Base-by-base conservation (phyloP, 2,113 vertebrate species). In the Upupa epops region DNA sequence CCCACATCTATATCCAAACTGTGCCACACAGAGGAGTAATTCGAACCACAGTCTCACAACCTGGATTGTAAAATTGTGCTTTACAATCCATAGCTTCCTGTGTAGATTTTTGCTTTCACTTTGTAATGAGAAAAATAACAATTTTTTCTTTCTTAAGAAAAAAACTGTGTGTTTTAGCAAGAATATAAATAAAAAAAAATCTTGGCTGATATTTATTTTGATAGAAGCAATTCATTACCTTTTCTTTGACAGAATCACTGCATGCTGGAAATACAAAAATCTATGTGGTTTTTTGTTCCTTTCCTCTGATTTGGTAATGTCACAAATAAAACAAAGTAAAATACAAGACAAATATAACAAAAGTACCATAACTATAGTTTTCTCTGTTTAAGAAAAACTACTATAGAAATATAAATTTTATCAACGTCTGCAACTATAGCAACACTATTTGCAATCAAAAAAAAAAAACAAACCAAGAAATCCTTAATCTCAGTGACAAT, bases 241-340 rank as follows among this genome's bases (percentile, higher is more conserved):
- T 22, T 45, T 3, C 10, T 64, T 52, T n/a, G 4, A 46, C 25
- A 83, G 72, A 80, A 32, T 49, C 36, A 59, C 3, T 16, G 9
- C 6, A 24, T 56, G 4, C 15, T 73, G 19, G 18, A 76, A 83
- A 76, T 45, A 22, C 6, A 64, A 61, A n/a, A 61, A 83, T 49
- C 14, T 0, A 3, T 68, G 5, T 7, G 8, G 0, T 11, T 37
- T 52, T 76, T 59, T 40, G 4, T 20, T 79, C 61, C 26, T 68
- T 81, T 61, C 3, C 6, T 24, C 61, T 72, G 14, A 58, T 69
- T 83, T 80, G 17, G 13, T 46, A 16, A 28, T 77, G 17, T 28
- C 37, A 70, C 12, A 93, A 80, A 61, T 34, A 18, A 5, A 72
- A 59, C 16, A 87, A 59, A 49, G 7, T 77, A 16, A 82, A 89